phyloP scores from a whole-genome alignment of 2,113 vertebrate species.

The Uria aalge region DNA sequence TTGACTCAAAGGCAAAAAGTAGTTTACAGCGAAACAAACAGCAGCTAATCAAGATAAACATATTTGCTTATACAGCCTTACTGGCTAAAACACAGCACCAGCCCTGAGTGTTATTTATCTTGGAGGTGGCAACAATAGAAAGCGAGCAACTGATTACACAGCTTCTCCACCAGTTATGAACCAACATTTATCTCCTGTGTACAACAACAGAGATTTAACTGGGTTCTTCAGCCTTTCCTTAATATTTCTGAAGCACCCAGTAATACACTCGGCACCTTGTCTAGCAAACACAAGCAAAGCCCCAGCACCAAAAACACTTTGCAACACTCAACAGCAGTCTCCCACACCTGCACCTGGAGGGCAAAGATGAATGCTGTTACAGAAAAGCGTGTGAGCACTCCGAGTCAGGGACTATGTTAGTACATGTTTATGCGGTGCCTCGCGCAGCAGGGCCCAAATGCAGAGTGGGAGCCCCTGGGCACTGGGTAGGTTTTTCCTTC shows the following conservation, averaged over 20 bases:
- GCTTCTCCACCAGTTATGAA: not conserved
- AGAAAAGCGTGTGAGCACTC: not conserved
- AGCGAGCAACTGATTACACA: not conserved
- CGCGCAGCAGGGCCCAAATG: not conserved
- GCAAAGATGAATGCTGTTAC: not conserved
- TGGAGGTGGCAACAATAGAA: conserved; percentile 29
- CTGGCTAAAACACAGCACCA: not conserved
- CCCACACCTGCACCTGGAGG: conserved; percentile 45
- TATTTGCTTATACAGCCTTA: conserved; percentile 1
- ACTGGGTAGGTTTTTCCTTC: not conserved
- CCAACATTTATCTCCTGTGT: not conserved
- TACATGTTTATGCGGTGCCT: not conserved
- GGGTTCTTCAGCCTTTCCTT: not conserved
- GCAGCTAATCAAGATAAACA: conserved; percentile 20
- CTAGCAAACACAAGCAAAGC: not conserved
- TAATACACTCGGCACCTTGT: not conserved
- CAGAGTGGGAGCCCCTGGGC: not conserved
- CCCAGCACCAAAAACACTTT: not conserved
- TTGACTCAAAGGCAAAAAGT: conserved; percentile 26
- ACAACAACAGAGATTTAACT: not conserved
- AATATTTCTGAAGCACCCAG: not conserved
- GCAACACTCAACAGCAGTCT: not conserved
- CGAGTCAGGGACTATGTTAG: not conserved
- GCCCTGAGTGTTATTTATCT: not conserved
- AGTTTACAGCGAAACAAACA: not conserved